These are phyloP conservation scores for Butorides virescens DNA, from an alignment of 2,113 vertebrate genomes.

Conservation along the genomic window DNA sequence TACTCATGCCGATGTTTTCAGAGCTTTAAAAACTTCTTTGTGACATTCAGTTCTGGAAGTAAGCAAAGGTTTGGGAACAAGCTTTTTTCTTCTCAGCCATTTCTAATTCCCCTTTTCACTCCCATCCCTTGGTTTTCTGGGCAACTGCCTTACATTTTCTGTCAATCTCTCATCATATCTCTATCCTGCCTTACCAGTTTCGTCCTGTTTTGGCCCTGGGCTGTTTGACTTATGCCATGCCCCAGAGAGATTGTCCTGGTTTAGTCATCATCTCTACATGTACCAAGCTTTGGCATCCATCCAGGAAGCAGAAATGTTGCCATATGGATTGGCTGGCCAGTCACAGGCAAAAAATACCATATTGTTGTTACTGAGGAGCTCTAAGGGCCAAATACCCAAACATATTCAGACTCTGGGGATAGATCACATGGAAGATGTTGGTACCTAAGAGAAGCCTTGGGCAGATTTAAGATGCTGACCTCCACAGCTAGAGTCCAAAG, in stretches of 20 bases:
- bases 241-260: not conserved
- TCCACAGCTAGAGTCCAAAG: not conserved
- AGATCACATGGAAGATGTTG: not conserved
- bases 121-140: not conserved
- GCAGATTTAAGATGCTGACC: not conserved
- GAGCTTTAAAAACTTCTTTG: not conserved
- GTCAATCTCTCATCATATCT: not conserved
- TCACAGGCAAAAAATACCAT: not conserved
- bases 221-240: not conserved
- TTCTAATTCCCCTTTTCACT: not conserved
- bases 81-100: not conserved
- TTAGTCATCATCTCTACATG: not conserved
- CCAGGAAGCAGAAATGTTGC: not conserved
- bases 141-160: constrained; percentile 9
- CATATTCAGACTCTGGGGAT: not conserved
- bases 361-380: not conserved
- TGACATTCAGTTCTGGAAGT: not conserved
- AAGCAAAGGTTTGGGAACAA: not conserved
- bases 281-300: not conserved
- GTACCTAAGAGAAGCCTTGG: not conserved
- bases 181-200: not conserved
- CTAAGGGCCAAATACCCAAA: not conserved
- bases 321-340: not conserved
- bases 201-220: not conserved
- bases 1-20: not conserved